A percentile compares a stretch with the other conserved stretches of the same genome.
Conservation (phyloP, 2,888 invertebrate species). For the Agrochola lota region DNA sequence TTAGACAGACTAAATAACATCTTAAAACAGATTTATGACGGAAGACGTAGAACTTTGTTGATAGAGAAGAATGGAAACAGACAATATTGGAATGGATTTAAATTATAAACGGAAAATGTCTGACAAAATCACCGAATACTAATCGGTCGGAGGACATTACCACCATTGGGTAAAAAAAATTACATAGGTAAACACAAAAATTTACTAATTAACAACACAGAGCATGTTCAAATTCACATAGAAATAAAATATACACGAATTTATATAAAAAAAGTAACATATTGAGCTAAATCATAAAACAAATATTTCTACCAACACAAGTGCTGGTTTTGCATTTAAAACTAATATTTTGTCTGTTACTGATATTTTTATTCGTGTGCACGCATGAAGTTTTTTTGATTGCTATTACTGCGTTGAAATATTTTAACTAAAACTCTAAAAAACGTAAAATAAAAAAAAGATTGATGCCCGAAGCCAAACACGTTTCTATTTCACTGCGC, state of each 20-base stretch:
- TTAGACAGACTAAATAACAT: not conserved
- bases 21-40: not conserved
- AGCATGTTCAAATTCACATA: not conserved
- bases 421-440: constrained; percentile 43
- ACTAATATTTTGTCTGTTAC: constrained; percentile 38
- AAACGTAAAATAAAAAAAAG: constrained; percentile 40
- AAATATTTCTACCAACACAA: constrained; percentile 17
- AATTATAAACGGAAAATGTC: not conserved
- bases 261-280: not conserved
- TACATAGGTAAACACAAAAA: not conserved
- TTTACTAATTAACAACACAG: not conserved
- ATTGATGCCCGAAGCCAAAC: constrained; percentile 13
- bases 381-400: constrained; percentile 45
- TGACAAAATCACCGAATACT: not conserved
- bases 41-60: too few species aligned
- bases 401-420: constrained; percentile 39
- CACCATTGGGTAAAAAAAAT: not conserved
- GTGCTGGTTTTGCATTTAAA: constrained; percentile 48
- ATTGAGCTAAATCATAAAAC: constrained; percentile 19
- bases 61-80: not conserved
- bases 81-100: not conserved
- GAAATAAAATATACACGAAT: not conserved
- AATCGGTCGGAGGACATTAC: not conserved
- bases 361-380: constrained; percentile 53
- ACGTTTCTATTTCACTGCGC: not conserved